Evolutionary conservation across 2,888 invertebrate species (phyloP), one percentile per base, ranked within the genome.

Genomic region (Caenorhabditis doughertyi): DNA sequence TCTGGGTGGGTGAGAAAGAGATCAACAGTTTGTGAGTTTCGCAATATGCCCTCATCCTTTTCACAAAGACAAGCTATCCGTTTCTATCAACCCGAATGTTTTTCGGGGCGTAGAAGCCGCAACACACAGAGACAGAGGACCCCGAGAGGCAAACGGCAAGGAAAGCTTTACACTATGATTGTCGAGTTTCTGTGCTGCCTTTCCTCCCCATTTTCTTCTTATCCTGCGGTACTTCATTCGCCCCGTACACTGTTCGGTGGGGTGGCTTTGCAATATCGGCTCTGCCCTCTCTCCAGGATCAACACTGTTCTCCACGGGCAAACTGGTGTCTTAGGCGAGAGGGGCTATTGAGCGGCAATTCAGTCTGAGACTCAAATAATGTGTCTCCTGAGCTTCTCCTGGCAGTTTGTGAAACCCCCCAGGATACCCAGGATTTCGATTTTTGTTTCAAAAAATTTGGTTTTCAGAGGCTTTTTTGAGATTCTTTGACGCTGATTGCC

Each of bases 231-330:
- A 53, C 62, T 72, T 72, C 62, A 72, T 72, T 72, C n/a, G n/a
- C n/a, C n/a, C 51, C 39, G 72, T 72, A 62, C 72, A 62, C 72
- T 72, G 72, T 72, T 72, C 70, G 55, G 56, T 44, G n/a, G n/a
- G n/a, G n/a, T n/a, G n/a, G n/a, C 56, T 47, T 55, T 53, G 67
- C 68, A 44, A 68, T n/a, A n/a, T 70, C 47, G 70, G 56, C 55
- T 53, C 42, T 58, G 70, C 70, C 11, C 39, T 68, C 56, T 68
- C 70, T 70, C n/a, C 58, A 51, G 47, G 44, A 70, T 56, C 56
- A 56, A 56, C 70, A 56, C 56, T 58, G 58, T 68, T 55, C 44
- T 68, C 55, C 8, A 39, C 39, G 25, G 44, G 51, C 53, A 68
- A 56, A 70, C 55, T 70, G 70, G 70, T 56, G 70, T 65, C 65